A percentile compares a stretch with the other conserved stretches of the same genome.
Evolutionary conservation across 2,113 vertebrate species (phyloP).

Genomic region (Phylloscopus trochiloides): DNA sequence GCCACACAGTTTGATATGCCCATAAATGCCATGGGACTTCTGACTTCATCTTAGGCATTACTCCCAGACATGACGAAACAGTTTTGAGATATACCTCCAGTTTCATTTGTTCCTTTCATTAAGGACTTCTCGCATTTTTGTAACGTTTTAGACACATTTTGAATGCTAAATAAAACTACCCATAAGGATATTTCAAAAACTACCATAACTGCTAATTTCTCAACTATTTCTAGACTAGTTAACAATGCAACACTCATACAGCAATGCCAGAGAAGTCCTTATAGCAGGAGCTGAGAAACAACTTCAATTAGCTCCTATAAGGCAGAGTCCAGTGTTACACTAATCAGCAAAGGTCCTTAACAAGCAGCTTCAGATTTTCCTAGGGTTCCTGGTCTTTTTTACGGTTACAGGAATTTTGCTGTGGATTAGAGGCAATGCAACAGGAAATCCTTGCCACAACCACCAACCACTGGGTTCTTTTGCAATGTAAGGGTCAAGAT

Average conservation of each 20-base stretch:
- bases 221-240: background rate
- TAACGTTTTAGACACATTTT: background rate
- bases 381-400: background rate
- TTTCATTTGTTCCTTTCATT: background rate
- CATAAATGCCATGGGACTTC: background rate
- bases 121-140: background rate
- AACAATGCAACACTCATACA: background rate
- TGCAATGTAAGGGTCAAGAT: background rate
- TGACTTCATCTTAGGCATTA: background rate
- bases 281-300: background rate
- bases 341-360: background rate
- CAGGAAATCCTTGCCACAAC: background rate
- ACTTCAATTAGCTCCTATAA: fast-evolving
- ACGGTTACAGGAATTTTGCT: background rate
- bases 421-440: background rate
- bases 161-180: background rate
- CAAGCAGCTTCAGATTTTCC: background rate
- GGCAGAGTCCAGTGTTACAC: background rate
- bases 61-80: background rate
- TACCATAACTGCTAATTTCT: background rate
- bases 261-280: background rate
- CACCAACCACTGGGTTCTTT: background rate
- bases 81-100: background rate
- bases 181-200: background rate
- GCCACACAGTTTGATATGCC: background rate